Evolutionary conservation across 2,797 vertebrate genomes (phyloP), one percentile per base, ranked within the genome.

Genomic region (Pseudomugil gertrudae): DNA sequence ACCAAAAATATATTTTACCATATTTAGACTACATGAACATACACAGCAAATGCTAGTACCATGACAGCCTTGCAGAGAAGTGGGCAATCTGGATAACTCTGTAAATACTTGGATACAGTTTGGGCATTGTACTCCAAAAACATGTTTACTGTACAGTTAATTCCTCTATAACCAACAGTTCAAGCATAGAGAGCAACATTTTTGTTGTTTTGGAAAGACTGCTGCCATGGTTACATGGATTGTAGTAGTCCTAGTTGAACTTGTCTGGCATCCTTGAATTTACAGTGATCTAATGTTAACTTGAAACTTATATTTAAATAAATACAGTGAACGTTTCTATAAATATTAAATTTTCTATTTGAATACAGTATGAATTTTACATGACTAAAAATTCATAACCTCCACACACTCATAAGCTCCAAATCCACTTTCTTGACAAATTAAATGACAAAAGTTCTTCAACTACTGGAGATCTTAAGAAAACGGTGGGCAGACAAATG

Each of bases 401-500:
- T 8, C 30, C 47, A 50, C 43, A 57, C 13, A 14, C 23, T 27
- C 23, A 26, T 23, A 9, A 21, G 10, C 21, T n/a, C 43, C 19
- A 21, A 45, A 45, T 45, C 43, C n/a, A 2, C 43, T 23, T 48
- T 21, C 45, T 51, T 2, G 17, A 24, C 9, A 17, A n/a, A 26
- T 43, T 53, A 26, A 45, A 54, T 17, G 13, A 9, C 29, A 43
- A 14, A 55, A 9, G 32, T 29, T 21, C 0, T 57, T 23, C 51
- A 30, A 35, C 8, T 47, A 38, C 27, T 5, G 24, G 24, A 35
- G 8, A 63, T 40, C 2, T 35, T 11, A 30, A 15, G 40, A n/a
- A 45, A 47, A 1, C 35, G 7, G 54, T 2, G 14, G 55, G 56
- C 26, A 8, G 71, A 63, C 45, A 53, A 70, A 67, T 15, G 50